Conservation (phyloP, 2,888 invertebrate species). For the Caenorhabditis angaria region DNA sequence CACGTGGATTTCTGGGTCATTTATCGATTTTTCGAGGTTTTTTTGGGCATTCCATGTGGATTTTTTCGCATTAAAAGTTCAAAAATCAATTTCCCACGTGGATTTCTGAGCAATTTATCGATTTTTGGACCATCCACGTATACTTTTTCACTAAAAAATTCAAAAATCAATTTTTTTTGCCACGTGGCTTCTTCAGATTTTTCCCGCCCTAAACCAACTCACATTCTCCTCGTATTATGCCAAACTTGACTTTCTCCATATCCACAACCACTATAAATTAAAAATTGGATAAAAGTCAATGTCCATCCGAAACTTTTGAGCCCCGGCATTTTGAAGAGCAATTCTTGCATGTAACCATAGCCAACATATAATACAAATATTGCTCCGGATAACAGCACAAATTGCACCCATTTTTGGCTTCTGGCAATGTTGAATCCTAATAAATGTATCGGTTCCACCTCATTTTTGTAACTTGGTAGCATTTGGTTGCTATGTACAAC, state of each 20-base stretch:
- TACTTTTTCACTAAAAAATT: too few species aligned
- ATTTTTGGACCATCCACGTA: too few species aligned
- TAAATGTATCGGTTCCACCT: constrained; percentile 48
- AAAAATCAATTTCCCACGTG: too few species aligned
- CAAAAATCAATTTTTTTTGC: too few species aligned
- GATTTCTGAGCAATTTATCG: too few species aligned
- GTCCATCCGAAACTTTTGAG: constrained; percentile 91
- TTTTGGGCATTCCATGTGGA: too few species aligned
- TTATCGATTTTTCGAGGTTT: too few species aligned
- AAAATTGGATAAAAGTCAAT: constrained; percentile 89
- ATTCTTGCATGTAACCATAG: constrained; percentile 86
- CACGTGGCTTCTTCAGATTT: background rate
- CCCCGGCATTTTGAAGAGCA: constrained; percentile 89
- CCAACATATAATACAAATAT: constrained; percentile 88
- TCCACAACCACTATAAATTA: constrained; percentile 85
- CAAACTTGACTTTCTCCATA: constrained; percentile 78
- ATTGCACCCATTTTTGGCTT: constrained; percentile 64
- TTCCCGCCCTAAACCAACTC: too few species aligned
- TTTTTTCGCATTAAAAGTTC: too few species aligned
- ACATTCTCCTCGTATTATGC: constrained; percentile 76
- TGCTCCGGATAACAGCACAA: constrained; percentile 80
- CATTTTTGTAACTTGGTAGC: constrained; percentile 35
- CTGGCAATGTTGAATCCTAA: constrained; percentile 59
- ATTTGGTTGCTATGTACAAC: constrained; percentile 15
- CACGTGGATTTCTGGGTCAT: too few species aligned